These are phyloP conservation scores for Bufotes viridis DNA, from an alignment of 2,797 vertebrate genomes.

Conservation along the genomic window DNA sequence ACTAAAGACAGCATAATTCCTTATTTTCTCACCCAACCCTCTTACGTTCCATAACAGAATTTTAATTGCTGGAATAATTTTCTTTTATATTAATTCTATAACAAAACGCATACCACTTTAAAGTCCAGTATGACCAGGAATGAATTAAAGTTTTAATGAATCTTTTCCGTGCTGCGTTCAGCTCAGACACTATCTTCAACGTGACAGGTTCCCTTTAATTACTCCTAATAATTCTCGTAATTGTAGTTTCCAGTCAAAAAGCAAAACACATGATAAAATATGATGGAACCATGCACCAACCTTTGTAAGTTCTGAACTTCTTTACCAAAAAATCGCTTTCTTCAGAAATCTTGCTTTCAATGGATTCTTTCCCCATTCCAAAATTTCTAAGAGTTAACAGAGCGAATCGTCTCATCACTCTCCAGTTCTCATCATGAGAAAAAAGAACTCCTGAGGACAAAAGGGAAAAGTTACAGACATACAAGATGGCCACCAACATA, in stretches of 20 bases:
- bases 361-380: slow-evolving; percentile 11
- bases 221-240: background rate
- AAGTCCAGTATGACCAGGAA: too few relatives aligned
- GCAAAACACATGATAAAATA: background rate
- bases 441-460: slow-evolving; percentile 3
- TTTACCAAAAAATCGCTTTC: slow-evolving; percentile 12
- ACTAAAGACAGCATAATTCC: too few relatives aligned
- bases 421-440: slow-evolving; percentile 7
- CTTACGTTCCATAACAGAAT: too few relatives aligned
- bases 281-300: background rate
- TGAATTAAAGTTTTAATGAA: too few relatives aligned
- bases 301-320: background rate
- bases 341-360: slow-evolving; percentile 10
- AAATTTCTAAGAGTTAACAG: slow-evolving; percentile 14
- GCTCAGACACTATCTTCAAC: too few relatives aligned
- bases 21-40: too few relatives aligned
- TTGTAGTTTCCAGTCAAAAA: background rate
- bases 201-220: too few relatives aligned
- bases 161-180: too few relatives aligned
- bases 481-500: background rate
- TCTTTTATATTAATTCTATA: too few relatives aligned
- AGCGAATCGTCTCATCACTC: slow-evolving; percentile 22
- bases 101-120: too few relatives aligned
- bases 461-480: background rate
- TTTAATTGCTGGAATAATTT: too few relatives aligned